Evolutionary conservation across 2,113 vertebrate genomes (phyloP).

Genomic region (Siniperca chuatsi): DNA sequence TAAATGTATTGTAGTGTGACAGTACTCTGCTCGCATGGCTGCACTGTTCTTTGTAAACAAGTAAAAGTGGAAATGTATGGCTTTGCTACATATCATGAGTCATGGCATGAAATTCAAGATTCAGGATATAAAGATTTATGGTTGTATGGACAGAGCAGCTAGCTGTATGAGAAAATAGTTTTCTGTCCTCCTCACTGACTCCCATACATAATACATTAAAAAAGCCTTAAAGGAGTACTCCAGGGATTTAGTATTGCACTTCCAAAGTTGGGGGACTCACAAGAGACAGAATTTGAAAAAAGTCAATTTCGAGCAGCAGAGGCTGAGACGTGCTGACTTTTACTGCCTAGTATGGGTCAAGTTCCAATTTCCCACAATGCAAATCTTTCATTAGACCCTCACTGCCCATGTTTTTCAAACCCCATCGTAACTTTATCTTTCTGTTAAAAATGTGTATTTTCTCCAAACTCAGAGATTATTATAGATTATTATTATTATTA

Average conservation of each 20-base stretch:
- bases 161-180: neutral
- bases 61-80: neutral
- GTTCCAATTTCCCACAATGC: neutral
- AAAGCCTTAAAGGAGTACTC: neutral
- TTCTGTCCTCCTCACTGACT: neutral
- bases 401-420: neutral
- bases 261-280: neutral
- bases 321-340: neutral
- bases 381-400: neutral
- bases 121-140: neutral
- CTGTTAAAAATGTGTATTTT: neutral
- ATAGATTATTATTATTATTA: no score
- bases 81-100: neutral
- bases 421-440: neutral
- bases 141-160: neutral
- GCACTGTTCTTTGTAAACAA: slow-evolving; percentile 42
- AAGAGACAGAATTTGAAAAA: no score
- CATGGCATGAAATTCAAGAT: slow-evolving; percentile 7
- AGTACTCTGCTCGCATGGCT: slow-evolving; percentile 47
- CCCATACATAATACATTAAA: neutral
- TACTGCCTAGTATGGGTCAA: no score
- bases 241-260: neutral
- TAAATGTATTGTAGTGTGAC: slow-evolving; percentile 57
- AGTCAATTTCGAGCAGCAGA: neutral
- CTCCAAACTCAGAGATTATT: neutral